Conservation (phyloP, 2,888 invertebrate genomes). For the Arge pagana region DNA sequence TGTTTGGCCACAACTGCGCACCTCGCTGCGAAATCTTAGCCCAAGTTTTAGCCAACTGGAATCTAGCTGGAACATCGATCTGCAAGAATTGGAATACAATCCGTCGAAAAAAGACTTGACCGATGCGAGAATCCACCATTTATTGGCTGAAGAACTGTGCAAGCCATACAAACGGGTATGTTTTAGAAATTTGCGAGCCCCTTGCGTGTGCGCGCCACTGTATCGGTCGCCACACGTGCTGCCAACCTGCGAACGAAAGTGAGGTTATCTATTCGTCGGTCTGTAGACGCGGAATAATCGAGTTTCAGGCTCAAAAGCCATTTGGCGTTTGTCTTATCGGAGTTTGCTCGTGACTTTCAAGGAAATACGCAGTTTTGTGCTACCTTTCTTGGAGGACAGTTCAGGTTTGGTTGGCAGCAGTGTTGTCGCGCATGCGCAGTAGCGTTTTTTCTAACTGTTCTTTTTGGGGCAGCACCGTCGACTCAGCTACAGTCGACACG, state of each 20-base stretch:
- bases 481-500: constrained; percentile 88
- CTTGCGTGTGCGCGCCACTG: neutral
- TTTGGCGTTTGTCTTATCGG: too few species aligned
- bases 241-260: too few species aligned
- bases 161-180: constrained; percentile 86
- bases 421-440: too few species aligned
- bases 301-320: too few species aligned
- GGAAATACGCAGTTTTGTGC: too few species aligned
- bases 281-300: too few species aligned
- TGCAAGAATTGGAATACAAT: constrained; percentile 91
- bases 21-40: constrained; percentile 66
- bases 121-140: constrained; percentile 92
- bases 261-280: constrained; percentile 36
- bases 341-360: too few species aligned
- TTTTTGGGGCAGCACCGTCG: constrained; percentile 88
- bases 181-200: constrained; percentile 26
- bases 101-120: constrained; percentile 90
- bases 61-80: constrained; percentile 88
- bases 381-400: too few species aligned
- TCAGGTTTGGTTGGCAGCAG: too few species aligned
- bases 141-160: constrained; percentile 85
- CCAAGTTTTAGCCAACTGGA: constrained; percentile 86
- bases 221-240: neutral
- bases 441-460: too few species aligned
- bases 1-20: too few species aligned